A percentile compares a stretch with the other conserved stretches of the same genome.
Evolutionary conservation across 2,797 vertebrate genomes (phyloP).

Genomic region (Sebastes variabilis): DNA sequence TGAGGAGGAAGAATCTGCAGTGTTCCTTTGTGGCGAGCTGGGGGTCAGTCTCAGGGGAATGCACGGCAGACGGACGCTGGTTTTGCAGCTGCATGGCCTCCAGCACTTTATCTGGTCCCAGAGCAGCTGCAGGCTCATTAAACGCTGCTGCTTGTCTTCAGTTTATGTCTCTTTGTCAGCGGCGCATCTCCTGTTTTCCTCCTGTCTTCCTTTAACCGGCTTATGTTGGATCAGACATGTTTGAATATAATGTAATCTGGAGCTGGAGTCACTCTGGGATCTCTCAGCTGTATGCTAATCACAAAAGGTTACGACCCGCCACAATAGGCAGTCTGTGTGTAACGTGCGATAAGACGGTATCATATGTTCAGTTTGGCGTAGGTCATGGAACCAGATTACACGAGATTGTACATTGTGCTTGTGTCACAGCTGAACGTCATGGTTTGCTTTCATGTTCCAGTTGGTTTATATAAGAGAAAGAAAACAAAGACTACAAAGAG

Average conservation of each 20-base stretch:
- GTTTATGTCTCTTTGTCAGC: constrained; percentile 9
- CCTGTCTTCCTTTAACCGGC: constrained; percentile 7
- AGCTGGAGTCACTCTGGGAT: constrained; percentile 13
- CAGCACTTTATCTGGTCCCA: constrained; percentile 56
- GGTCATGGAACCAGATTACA: constrained; percentile 43
- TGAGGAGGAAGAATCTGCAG: constrained; percentile 67
- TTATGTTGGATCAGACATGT: constrained; percentile 18
- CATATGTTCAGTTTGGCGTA: constrained; percentile 33
- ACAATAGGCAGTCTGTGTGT: constrained; percentile 39
- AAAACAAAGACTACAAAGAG: constrained; percentile 17
- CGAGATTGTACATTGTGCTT: constrained; percentile 18
- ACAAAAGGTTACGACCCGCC: constrained; percentile 22
- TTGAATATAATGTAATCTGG: constrained; percentile 48
- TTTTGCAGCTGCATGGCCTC: constrained; percentile 71
- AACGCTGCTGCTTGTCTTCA: constrained; percentile 30
- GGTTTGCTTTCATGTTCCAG: constrained; percentile 2
- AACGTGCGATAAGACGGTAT: constrained; percentile 49
- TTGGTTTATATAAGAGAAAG: not conserved
- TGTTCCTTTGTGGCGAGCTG: constrained; percentile 60
- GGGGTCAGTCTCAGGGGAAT: constrained; percentile 71
- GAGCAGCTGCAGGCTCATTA: constrained; percentile 63
- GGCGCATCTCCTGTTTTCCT: constrained; percentile 20
- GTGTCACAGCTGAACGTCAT: not conserved
- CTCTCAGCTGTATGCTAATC: constrained; percentile 70
- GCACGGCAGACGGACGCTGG: constrained; percentile 49